Conservation (phyloP, 2,888 invertebrate species). For the Acronicta leporina region DNA sequence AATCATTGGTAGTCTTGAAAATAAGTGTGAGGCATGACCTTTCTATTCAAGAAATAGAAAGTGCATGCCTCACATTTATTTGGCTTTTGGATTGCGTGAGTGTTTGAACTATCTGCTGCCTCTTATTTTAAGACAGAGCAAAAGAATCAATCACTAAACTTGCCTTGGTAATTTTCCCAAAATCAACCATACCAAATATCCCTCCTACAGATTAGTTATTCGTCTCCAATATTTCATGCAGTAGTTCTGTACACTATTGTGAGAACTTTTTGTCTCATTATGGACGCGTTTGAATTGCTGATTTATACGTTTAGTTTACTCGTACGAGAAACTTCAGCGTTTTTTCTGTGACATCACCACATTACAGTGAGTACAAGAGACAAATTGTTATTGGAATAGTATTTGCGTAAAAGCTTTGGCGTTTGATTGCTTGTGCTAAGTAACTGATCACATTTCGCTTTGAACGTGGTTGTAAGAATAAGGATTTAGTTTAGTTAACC, state of each 20-base stretch:
- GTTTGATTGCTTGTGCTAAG: not conserved
- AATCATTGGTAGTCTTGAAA: no score
- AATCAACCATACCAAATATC: not conserved
- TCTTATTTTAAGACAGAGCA: no score
- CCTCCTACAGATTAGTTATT: constrained; percentile 40
- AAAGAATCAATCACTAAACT: no score
- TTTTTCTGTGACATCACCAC: constrained; percentile 1
- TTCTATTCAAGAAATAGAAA: no score
- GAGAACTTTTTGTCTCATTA: constrained; percentile 36
- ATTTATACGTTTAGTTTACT: constrained; percentile 48
- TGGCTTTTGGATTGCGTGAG: no score
- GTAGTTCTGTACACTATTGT: constrained; percentile 30
- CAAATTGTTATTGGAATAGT: constrained; percentile 7
- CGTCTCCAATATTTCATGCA: constrained; percentile 41
- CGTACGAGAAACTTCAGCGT: constrained; percentile 9
- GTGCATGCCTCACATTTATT: no score
- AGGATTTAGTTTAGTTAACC: no score
- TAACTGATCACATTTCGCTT: no score
- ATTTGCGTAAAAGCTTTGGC: constrained; percentile 4
- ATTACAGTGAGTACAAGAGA: not conserved
- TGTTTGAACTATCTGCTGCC: no score
- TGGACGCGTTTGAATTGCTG: constrained; percentile 36
- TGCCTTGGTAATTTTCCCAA: no score
- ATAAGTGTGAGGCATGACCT: no score
- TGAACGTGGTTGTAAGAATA: no score